Evolutionary conservation across 2,888 invertebrate species (phyloP).

Genomic region (Shargacucullia verbasci): DNA sequence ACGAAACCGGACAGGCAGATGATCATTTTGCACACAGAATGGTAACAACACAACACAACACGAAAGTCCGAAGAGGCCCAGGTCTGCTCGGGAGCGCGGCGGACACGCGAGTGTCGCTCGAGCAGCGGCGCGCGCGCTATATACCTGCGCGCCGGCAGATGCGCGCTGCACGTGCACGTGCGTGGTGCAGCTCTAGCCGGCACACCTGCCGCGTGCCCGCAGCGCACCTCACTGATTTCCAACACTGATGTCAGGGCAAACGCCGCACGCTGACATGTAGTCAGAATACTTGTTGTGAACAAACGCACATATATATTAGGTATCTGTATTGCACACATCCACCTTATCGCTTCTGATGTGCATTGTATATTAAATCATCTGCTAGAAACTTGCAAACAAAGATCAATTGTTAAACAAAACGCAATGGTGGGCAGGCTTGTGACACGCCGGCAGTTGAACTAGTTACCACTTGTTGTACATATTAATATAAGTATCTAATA

Average conservation of each 20-base stretch:
- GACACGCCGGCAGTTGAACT: no score
- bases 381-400: no score
- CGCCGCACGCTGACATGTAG: not conserved
- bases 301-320: no score
- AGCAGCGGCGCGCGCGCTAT: slow-evolving; percentile 41
- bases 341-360: no score
- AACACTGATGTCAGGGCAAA: not conserved
- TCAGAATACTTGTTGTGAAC: no score
- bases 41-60: slow-evolving; percentile 4
- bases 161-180: slow-evolving; percentile 19
- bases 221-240: slow-evolving; percentile 26
- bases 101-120: slow-evolving; percentile 10
- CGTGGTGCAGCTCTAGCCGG: slow-evolving; percentile 10
- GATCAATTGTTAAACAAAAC: no score
- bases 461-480: no score
- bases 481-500: no score
- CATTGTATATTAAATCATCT: no score
- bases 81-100: slow-evolving; percentile 4
- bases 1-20: slow-evolving; percentile 88
- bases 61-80: not conserved
- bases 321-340: no score
- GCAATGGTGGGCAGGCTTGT: no score
- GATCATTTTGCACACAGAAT: slow-evolving; percentile 72
- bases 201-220: slow-evolving; percentile 44
- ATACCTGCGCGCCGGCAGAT: slow-evolving; percentile 23